Conservation (phyloP, 2,888 invertebrate species). For the Allophyes oxyacanthae region DNA sequence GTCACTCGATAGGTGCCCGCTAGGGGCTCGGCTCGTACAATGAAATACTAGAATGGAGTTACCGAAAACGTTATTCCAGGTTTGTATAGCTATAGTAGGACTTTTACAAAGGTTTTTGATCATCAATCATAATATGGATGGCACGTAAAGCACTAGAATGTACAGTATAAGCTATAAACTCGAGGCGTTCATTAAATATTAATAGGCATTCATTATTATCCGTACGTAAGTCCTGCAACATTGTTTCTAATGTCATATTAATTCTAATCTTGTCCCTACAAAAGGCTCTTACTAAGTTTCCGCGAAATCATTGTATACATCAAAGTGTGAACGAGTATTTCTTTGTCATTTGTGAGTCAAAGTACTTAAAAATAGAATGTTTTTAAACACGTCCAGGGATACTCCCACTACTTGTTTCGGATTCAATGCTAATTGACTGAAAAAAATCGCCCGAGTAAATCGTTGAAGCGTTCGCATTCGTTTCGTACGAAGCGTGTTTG, state of each 20-base stretch:
- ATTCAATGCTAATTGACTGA: slow-evolving; percentile 72
- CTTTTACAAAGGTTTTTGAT: too few relatives aligned
- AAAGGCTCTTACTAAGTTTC: slow-evolving; percentile 31
- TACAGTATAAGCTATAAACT: slow-evolving; percentile 19
- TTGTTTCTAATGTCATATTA: slow-evolving; percentile 39
- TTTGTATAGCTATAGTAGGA: slow-evolving; percentile 7
- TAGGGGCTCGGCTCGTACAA: slow-evolving; percentile 56
- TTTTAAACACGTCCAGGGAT: slow-evolving; percentile 33
- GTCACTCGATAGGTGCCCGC: slow-evolving; percentile 65
- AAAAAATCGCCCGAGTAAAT: slow-evolving; percentile 72
- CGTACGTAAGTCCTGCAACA: slow-evolving; percentile 38
- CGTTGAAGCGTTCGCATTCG: slow-evolving; percentile 69
- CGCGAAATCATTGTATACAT: slow-evolving; percentile 37
- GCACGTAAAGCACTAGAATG: too few relatives aligned
- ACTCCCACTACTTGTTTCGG: slow-evolving; percentile 52
- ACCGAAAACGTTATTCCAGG: slow-evolving; percentile 30
- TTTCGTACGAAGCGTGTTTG: slow-evolving; percentile 65
- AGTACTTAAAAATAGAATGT: slow-evolving; percentile 39
- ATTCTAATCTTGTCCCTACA: slow-evolving; percentile 42
- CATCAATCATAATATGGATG: too few relatives aligned
- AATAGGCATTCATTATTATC: slow-evolving; percentile 27
- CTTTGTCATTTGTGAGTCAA: slow-evolving; percentile 45
- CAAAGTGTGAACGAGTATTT: slow-evolving; percentile 46
- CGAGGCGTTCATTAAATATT: slow-evolving; percentile 43
- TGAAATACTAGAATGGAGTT: slow-evolving; percentile 42